phyloP scores from a whole-genome alignment of 2,888 invertebrate genomes.

The Himalopsyche anomala region DNA sequence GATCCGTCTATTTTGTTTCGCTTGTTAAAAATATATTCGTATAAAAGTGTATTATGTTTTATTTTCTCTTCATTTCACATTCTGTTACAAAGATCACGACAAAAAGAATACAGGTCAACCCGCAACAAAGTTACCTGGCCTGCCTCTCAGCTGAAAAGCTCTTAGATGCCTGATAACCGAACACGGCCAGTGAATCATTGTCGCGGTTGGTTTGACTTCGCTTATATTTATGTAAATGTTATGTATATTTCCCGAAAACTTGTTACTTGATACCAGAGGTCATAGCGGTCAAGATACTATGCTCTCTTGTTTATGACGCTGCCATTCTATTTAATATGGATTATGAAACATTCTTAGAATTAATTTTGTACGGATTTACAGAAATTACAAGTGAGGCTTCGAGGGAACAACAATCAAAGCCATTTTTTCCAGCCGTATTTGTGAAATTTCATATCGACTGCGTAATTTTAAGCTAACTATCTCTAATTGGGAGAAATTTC shows the following conservation, averaged over 20 bases:
- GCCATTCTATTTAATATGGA: conserved; percentile 51
- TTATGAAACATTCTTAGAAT: conserved; percentile 40
- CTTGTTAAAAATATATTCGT: not conserved
- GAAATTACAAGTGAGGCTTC: not conserved
- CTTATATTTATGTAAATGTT: conserved; percentile 48
- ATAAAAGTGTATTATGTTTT: not conserved
- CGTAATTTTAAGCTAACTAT: too few relatives aligned
- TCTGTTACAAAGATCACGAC: conserved; percentile 30
- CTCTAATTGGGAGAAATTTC: too few relatives aligned
- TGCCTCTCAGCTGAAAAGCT: conserved; percentile 58
- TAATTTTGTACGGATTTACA: conserved; percentile 11
- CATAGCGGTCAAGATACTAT: conserved; percentile 37
- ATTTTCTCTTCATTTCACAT: conserved; percentile 13
- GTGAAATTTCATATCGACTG: too few relatives aligned
- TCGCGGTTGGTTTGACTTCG: conserved; percentile 46
- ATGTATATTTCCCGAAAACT: conserved; percentile 55
- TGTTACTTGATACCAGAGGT: conserved; percentile 60
- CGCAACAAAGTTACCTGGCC: conserved; percentile 39
- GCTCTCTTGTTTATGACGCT: conserved; percentile 43
- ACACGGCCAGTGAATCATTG: conserved; percentile 57
- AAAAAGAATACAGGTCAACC: conserved; percentile 24
- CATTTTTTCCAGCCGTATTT: too few relatives aligned
- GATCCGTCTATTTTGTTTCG: too few relatives aligned
- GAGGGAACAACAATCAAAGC: too few relatives aligned
- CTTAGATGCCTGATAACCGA: conserved; percentile 62